Conservation (phyloP, 2,797 vertebrate genomes). For the Mergus octosetaceus region DNA sequence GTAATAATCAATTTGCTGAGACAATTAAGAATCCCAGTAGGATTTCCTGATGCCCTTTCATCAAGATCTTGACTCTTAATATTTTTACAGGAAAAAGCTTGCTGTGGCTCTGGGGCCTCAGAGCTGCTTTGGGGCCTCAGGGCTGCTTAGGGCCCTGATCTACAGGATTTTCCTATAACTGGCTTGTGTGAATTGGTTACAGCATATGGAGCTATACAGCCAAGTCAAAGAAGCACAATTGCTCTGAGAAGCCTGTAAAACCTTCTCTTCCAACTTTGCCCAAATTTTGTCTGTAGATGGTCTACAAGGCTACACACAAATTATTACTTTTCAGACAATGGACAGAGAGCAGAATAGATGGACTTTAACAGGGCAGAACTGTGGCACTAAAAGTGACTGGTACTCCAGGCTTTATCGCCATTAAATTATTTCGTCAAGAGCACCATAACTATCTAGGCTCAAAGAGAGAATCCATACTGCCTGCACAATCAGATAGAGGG, state of each 20-base stretch:
- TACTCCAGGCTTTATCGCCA: background rate
- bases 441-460: background rate
- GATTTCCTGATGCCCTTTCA: background rate
- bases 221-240: conserved; percentile 33
- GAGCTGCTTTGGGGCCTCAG: background rate
- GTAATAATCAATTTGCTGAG: conserved; percentile 1
- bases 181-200: background rate
- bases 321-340: conserved; percentile 10
- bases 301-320: conserved; percentile 1
- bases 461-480: background rate
- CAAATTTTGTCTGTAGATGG: conserved; percentile 42
- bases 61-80: background rate
- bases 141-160: background rate
- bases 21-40: background rate
- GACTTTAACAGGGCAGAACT: background rate
- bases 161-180: background rate
- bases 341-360: background rate
- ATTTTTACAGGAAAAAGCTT: background rate
- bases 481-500: rapidly evolving
- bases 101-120: background rate
- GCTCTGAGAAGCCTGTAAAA: conserved; percentile 21
- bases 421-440: background rate
- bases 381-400: background rate
- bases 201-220: conserved; percentile 1
- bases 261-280: background rate